A percentile compares a stretch with the other conserved stretches of the same genome.
These are phyloP conservation scores for Channa argus DNA, from an alignment of 2,113 vertebrate genomes.

Conservation along the genomic window DNA sequence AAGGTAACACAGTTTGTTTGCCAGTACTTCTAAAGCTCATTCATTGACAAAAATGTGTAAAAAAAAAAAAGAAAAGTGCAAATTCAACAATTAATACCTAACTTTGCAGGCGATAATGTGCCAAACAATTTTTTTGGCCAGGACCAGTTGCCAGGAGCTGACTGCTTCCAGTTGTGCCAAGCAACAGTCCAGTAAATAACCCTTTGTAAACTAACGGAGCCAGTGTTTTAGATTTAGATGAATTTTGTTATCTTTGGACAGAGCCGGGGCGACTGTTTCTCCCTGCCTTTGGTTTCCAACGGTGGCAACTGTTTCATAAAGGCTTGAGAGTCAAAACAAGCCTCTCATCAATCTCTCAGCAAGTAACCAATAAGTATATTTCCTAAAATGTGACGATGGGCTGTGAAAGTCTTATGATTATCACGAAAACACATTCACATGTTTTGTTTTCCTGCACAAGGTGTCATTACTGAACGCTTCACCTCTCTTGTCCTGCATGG, in stretches of 20 bases:
- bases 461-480: not conserved
- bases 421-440: too few relatives aligned
- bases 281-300: too few relatives aligned
- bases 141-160: not conserved
- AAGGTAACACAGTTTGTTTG: not conserved
- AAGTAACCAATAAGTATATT: not conserved
- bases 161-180: not conserved
- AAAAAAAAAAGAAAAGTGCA: not conserved
- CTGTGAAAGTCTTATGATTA: not conserved
- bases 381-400: not conserved
- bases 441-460: too few relatives aligned
- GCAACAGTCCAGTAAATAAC: not conserved
- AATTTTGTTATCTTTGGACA: too few relatives aligned
- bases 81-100: too few relatives aligned
- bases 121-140: not conserved
- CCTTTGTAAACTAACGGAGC: not conserved
- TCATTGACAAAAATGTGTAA: not conserved
- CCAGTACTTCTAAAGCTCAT: not conserved
- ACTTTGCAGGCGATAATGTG: not conserved
- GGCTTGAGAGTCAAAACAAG: not conserved
- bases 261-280: too few relatives aligned
- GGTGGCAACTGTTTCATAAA: not conserved
- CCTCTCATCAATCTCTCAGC: not conserved
- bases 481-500: not conserved
- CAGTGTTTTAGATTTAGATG: too few relatives aligned